Evolutionary conservation across 2,888 invertebrate genomes (phyloP), one percentile per base, ranked within the genome.

Genomic region (Syritta pipiens): DNA sequence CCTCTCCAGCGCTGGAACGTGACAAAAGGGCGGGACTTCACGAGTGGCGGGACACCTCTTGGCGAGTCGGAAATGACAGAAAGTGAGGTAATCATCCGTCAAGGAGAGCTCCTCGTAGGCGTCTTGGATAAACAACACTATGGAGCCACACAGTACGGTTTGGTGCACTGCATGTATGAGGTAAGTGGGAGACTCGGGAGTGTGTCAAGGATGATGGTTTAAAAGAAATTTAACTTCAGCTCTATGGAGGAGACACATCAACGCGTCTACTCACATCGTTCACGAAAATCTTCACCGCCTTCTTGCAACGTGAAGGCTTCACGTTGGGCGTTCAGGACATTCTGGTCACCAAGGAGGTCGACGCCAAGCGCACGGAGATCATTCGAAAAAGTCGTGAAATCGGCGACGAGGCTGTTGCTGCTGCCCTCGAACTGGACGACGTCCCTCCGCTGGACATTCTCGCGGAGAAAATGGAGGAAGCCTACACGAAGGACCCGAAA

Each of bases 281-380:
- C 84, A 96, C 97, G 0, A 95, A 97, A 88, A 90, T 99, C 0
- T 99, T 99, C 86, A 97, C 97, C 6, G 91, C 92, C 72, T 97
- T 94, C 86, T 91, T 99, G 1, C 97, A 98, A 90, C 92, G 92
- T 87, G 92, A 94, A 84, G 99, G 99, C 2, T 99, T 99, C 86
- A 97, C 98, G 0, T 90, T 99, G 17, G 98, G 99, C 24, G 96
- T 99, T 0, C 94, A 95, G 85, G 99, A 99, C 88, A 98, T 99
- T 89, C 89, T 99, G 9, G 94, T 98, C 0, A 91, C 92, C 0
- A 85, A 89, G 0, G 90, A 92, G 83, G 96, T 96, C 0, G 93
- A 99, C 86, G 88, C 89, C 19, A 92, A 92, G 83, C 92, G 99
- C 7, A 90, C 91, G 22, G 90, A 93, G 82, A 91, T 93, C 24